Evolutionary conservation across 2,888 invertebrate species (phyloP), one percentile per base, ranked within the genome.

Genomic region (Platypus cylindrus): DNA sequence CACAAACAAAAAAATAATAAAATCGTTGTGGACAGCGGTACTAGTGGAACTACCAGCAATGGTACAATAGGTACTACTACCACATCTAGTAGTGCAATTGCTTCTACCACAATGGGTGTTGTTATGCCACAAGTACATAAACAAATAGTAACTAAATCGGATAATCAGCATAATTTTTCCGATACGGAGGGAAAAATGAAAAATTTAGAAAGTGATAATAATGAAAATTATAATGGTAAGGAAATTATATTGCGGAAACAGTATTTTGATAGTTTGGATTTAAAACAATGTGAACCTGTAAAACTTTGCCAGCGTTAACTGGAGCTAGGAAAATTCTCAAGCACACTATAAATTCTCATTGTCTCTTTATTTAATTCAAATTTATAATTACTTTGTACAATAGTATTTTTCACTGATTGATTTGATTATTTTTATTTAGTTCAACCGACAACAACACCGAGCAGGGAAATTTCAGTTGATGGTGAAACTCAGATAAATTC

Each of bases 401-500:
- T 20, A 20, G 20, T 20, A 7, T 20, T 20, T 20, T 20, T 5
- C 20, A 9, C 20, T 5, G 20, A 20, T 5, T 7, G 9, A 20
- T 20, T 20, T 20, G 20, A 20, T 20, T 20, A 20, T 7, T 20
- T 20, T 7, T 20, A 7, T 20, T 20, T 20, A 20, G 9, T 20
- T 20, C 9, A 7, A 5, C 7, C 35, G 56, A 57, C 5, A 56
- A 55, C 38, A 48, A 50, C 32, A 53, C 60, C 60, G 3, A 60
- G 59, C 40, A 50, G 61, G 23, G 62, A 62, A 36, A 67, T 71
- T 41, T 45, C 45, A 3, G 41, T 71, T 12, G 73, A 71, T 43
- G 64, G 65, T 1, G 73, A 73, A 48, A 50, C 68, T 15, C 71
- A 72, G 28, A 73, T 73, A 23, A 73, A 73, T 45, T 53, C 60